Evolutionary conservation across 2,797 vertebrate species (phyloP), one percentile per base, ranked within the genome.

Genomic region (Numenius phaeopus): DNA sequence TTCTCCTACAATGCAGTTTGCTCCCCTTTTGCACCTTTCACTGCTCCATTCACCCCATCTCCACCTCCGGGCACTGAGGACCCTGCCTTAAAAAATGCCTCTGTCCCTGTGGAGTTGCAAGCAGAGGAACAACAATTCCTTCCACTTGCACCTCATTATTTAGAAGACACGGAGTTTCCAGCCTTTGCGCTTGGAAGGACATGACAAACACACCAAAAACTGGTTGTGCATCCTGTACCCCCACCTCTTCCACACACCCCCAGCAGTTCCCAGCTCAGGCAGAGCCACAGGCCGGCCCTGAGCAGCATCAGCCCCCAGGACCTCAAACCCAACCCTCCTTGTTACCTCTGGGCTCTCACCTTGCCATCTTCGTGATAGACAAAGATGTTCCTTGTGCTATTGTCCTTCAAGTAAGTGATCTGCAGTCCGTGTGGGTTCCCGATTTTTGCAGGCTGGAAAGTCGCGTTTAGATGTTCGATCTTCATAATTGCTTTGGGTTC

Each of bases 381-480:
- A 58, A 99, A 99, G 98, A 99, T 99, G 96, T 99, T 99, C 83
- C 99, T 98, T 86, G 99, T 99, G 98, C 99, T 99, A 93, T 99
- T 99, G 98, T 99, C 99, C 97, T 99, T 99, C 98, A 99, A 94
- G 98, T 99, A 99, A 59, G 99, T 99, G 98, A 99, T 99, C 98
- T 99, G 99, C 89, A 99, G 98, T 15, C 99, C 99, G 0, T 99
- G 99, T 0, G 99, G 99, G 97, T 99, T 99, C 71, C 99, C 99
- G 0, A 99, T 99, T 97, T 99, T 99, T 32, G 98, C 98, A 0
- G 99, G 99, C 95, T 99, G 99, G 98, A 99, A 99, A 76, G 99
- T 99, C 4, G 99, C 99, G 1, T 99, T 99, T 44, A 99, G 98
- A 24, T 99, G 99, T 71, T 99, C 99, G 1, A 99, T 99, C 98